A percentile compares a stretch with the other conserved stretches of the same genome.
Evolutionary conservation across 64 coral and sea anemone species (phyloP).

Genomic region (Astreopora myriophthalma): DNA sequence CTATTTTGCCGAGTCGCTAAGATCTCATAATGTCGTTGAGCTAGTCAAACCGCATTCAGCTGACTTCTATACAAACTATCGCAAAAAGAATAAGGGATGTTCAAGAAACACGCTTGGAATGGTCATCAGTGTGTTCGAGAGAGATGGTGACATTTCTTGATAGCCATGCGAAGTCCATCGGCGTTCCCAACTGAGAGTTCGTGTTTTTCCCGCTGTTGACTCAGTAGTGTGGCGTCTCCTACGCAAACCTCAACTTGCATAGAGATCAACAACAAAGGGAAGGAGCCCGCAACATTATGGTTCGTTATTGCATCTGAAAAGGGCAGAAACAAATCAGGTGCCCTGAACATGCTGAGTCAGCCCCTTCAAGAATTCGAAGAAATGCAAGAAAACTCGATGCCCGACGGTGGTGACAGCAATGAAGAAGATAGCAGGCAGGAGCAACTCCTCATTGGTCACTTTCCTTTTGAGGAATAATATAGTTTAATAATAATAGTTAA

Average conservation of each 20-base stretch:
- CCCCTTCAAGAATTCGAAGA: not conserved
- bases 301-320: not conserved
- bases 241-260: not conserved
- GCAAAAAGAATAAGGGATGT: not conserved
- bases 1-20: too few species aligned
- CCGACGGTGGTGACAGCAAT: not conserved
- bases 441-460: too few species aligned
- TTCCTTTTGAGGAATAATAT: too few species aligned
- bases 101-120: not conserved
- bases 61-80: not conserved
- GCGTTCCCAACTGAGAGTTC: conserved; percentile 5
- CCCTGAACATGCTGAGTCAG: not conserved
- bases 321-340: not conserved
- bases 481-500: too few species aligned
- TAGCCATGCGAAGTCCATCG: not conserved
- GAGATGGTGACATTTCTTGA: not conserved
- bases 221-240: not conserved
- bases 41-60: not conserved
- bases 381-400: not conserved
- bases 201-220: not conserved
- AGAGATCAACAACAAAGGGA: not conserved
- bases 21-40: not conserved
- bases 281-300: not conserved
- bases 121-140: not conserved
- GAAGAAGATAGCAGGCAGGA: not conserved